These are phyloP conservation scores for Allophyes oxyacanthae DNA, from an alignment of 2,888 invertebrate genomes.

Conservation along the genomic window DNA sequence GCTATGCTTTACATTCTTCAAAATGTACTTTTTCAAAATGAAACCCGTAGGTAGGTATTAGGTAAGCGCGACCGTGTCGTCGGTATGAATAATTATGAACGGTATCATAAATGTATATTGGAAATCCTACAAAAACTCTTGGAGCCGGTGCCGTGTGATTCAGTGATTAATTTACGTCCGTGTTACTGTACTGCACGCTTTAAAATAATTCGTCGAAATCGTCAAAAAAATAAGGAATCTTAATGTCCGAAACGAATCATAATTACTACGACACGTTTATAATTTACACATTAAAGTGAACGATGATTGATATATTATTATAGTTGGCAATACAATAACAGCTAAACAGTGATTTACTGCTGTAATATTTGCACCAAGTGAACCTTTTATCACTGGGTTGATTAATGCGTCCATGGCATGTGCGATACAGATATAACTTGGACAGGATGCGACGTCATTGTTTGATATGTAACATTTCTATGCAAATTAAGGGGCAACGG, in stretches of 20 bases:
- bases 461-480: constrained; percentile 57
- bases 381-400: constrained; percentile 78
- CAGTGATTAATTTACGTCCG: constrained; percentile 58
- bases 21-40: constrained; percentile 19
- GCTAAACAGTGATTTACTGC: constrained; percentile 79
- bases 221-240: constrained; percentile 50
- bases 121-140: constrained; percentile 51
- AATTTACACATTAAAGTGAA: constrained; percentile 62
- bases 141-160: constrained; percentile 52
- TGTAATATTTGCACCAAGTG: constrained; percentile 73
- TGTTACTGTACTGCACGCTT: constrained; percentile 53
- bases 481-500: constrained; percentile 48
- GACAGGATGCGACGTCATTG: constrained; percentile 66
- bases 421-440: constrained; percentile 69
- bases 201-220: constrained; percentile 52
- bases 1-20: constrained; percentile 17
- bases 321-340: constrained; percentile 64
- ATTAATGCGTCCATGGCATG: constrained; percentile 81
- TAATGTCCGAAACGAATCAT: constrained; percentile 52
- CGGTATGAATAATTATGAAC: constrained; percentile 50
- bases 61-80: constrained; percentile 17
- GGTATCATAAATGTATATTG: constrained; percentile 53
- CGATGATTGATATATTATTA: constrained; percentile 65
- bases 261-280: constrained; percentile 59
- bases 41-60: constrained; percentile 19